Conservation (phyloP, 2,888 invertebrate genomes). For the Meghimatium bilineatum region DNA sequence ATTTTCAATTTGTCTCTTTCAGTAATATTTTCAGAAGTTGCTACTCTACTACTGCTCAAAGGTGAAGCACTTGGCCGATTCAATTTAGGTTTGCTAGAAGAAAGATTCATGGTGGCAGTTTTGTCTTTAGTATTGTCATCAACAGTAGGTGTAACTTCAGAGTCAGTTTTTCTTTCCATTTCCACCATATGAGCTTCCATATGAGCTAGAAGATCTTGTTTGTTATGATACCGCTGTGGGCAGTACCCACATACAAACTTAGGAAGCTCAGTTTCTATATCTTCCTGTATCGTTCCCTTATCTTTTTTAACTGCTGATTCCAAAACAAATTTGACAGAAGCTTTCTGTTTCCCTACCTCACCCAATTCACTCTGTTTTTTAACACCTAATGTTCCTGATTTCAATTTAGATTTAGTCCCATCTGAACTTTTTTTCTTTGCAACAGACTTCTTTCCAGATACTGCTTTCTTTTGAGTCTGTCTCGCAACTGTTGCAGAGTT, state of each 20-base stretch:
- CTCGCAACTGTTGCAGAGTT: constrained; percentile 30
- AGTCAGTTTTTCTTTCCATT: constrained; percentile 40
- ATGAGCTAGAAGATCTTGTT: constrained; percentile 42
- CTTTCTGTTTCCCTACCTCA: constrained; percentile 4
- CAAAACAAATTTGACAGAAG: constrained; percentile 24
- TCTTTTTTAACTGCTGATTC: constrained; percentile 17
- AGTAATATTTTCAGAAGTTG: background rate
- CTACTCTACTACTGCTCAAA: background rate
- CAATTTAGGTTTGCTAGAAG: constrained; percentile 15
- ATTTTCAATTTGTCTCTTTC: constrained; percentile 3
- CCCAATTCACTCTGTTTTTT: constrained; percentile 11
- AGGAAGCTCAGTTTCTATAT: constrained; percentile 16
- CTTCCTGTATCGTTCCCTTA: constrained; percentile 16
- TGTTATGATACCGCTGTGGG: constrained; percentile 46
- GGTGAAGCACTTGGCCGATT: background rate
- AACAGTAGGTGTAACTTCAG: background rate
- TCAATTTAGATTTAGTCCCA: background rate
- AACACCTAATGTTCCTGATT: background rate
- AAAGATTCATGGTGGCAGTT: background rate
- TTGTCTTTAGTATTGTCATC: constrained; percentile 11
- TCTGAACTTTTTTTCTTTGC: background rate
- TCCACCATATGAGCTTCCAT: constrained; percentile 47
- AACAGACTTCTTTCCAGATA: background rate
- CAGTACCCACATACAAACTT: constrained; percentile 49
- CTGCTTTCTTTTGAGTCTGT: constrained; percentile 18